Evolutionary conservation across 2,888 invertebrate genomes (phyloP).

Genomic region (Ormia ochracea): DNA sequence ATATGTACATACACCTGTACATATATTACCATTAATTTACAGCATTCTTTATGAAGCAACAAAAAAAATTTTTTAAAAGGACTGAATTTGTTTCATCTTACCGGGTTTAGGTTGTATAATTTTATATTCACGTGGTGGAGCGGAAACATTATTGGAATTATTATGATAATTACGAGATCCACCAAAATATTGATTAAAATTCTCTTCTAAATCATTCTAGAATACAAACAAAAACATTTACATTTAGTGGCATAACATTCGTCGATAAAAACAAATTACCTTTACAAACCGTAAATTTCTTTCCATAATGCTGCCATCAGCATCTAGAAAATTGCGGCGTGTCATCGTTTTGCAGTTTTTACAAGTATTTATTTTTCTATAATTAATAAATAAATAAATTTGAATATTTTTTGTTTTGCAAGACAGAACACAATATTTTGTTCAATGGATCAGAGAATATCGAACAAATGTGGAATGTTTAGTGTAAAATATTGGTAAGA

Average conservation of each 20-base stretch:
- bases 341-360: conserved; percentile 38
- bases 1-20: no score
- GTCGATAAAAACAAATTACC: conserved; percentile 75
- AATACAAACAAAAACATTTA: conserved; percentile 39
- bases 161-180: conserved; percentile 33
- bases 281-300: conserved; percentile 78
- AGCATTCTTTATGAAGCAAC: not conserved
- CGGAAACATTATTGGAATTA: conserved; percentile 13
- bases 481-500: not conserved
- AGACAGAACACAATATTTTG: not conserved
- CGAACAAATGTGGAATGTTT: conserved; percentile 1
- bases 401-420: not conserved
- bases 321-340: conserved; percentile 76
- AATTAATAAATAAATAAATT: not conserved
- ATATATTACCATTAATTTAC: no score
- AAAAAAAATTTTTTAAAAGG: not conserved
- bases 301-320: conserved; percentile 80
- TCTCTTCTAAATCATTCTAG: conserved; percentile 80
- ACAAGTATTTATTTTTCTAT: not conserved
- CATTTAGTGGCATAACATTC: no score
- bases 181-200: conserved; percentile 80
- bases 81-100: conserved; percentile 73
- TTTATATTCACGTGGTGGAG: conserved; percentile 78
- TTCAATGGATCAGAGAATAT: conserved; percentile 16
- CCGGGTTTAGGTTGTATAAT: conserved; percentile 84